Evolutionary conservation across 2,888 invertebrate species (phyloP), one percentile per base, ranked within the genome.

Genomic region (Falcaria lacertinaria): DNA sequence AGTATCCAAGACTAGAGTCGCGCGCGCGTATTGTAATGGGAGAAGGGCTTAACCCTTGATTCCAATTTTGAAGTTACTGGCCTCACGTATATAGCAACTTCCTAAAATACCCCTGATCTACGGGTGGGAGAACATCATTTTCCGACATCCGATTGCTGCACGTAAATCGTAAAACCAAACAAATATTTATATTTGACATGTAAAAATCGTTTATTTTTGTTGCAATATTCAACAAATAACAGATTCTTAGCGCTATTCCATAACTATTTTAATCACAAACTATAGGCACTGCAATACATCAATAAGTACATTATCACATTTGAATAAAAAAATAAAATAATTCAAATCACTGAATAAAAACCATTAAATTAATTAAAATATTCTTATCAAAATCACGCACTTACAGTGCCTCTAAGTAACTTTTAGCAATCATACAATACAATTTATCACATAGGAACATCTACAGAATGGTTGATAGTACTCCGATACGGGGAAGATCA

Each of bases 151-250:
- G n/a, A n/a, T n/a, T n/a, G n/a, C n/a, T n/a, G n/a, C n/a, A n/a
- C n/a, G n/a, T n/a, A n/a, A n/a, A n/a, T n/a, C n/a, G 47, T 53
- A 52, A 53, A 54, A 53, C 50, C 64, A 71, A 66, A 46, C 52
- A 69, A 70, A 66, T 42, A 46, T 39, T 11, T 42, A 46, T 48
- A 14, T 47, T 48, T 53, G 57, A 69, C 70, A 71, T 61, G 67
- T 69, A 73, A 36, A 36, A 74, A 68, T 75, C 74, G 60, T 75
- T 69, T 73, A 77, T 71, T 81, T 67, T 62, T 64, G 65, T 73
- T 72, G 68, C 62, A 65, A 64, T 67, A 69, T 64, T 61, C 60
- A 71, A 67, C 69, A 72, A 75, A 72, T 71, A 76, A 81, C 69
- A 72, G 64, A 69, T 67, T 65, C 68, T 70, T 67, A 71, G 56